These are phyloP conservation scores for Galerucella calmariensis DNA, from an alignment of 2,888 invertebrate genomes.

Conservation along the genomic window DNA sequence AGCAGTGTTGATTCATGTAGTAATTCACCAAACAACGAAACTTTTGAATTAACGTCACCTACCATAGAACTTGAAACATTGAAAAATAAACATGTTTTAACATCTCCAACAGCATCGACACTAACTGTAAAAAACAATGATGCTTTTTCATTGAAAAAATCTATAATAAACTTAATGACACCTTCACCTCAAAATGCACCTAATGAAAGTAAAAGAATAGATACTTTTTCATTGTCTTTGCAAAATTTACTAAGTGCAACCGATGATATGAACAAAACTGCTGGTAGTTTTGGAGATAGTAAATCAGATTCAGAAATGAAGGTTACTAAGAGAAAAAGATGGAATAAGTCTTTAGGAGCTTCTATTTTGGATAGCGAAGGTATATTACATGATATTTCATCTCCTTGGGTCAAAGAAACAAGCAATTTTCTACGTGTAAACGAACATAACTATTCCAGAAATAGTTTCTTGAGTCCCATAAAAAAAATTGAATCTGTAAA, in stretches of 20 bases:
- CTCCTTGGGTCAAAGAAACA: slow-evolving; percentile 22
- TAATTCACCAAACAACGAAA: background rate
- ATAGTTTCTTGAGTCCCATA: slow-evolving; percentile 10
- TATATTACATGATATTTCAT: slow-evolving; percentile 27
- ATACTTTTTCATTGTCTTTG: background rate
- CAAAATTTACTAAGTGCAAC: background rate
- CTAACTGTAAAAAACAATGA: background rate
- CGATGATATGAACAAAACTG: background rate
- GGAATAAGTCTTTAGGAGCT: slow-evolving; percentile 36
- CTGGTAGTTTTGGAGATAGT: background rate
- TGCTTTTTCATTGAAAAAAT: background rate
- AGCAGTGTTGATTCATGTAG: background rate
- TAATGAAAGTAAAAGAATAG: background rate
- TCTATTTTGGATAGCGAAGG: slow-evolving; percentile 31
- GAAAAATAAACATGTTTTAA: background rate
- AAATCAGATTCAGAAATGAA: slow-evolving; percentile 13
- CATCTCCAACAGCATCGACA: background rate
- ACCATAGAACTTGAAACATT: background rate
- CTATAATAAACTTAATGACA: slow-evolving; percentile 13
- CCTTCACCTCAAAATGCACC: slow-evolving; percentile 8
- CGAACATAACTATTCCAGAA: background rate
- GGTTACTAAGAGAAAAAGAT: slow-evolving; percentile 31
- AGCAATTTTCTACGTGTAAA: background rate
- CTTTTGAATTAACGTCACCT: slow-evolving; percentile 5
- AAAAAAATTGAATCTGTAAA: background rate